Conservation (phyloP, 2,888 invertebrate genomes). For the Esperia sulphurella region DNA sequence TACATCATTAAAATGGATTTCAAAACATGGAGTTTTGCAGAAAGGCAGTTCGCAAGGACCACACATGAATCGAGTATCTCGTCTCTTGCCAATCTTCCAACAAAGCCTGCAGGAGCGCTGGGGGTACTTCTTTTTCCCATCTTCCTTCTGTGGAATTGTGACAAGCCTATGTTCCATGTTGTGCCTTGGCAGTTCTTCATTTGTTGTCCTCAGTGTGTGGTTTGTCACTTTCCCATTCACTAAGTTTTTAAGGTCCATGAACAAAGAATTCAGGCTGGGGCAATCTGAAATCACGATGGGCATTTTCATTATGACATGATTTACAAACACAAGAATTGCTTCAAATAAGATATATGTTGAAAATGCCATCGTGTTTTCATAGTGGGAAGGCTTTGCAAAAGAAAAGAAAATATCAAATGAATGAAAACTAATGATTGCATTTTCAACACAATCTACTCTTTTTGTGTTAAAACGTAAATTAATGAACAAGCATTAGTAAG, state of each 20-base stretch:
- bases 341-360: constrained; percentile 53
- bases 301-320: constrained; percentile 66
- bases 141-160: constrained; percentile 76
- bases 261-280: constrained; percentile 68
- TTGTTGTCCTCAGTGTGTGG: constrained; percentile 46
- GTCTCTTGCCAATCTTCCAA: constrained; percentile 70
- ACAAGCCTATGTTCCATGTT: constrained; percentile 62
- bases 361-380: constrained; percentile 79
- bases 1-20: constrained; percentile 69
- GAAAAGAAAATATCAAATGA: constrained; percentile 43
- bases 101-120: constrained; percentile 74
- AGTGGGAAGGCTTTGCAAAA: constrained; percentile 59
- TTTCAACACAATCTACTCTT: constrained; percentile 71
- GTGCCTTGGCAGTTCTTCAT: constrained; percentile 51
- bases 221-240: constrained; percentile 68
- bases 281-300: constrained; percentile 79
- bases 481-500: constrained; percentile 39
- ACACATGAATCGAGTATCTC: constrained; percentile 75
- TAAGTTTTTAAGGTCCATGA: constrained; percentile 74
- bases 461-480: constrained; percentile 17
- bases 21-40: constrained; percentile 73
- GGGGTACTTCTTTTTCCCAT: constrained; percentile 76
- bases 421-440: constrained; percentile 72
- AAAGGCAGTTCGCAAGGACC: constrained; percentile 71
- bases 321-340: constrained; percentile 18